Conservation (phyloP, 2,888 invertebrate species). For the Ellobium chinense region DNA sequence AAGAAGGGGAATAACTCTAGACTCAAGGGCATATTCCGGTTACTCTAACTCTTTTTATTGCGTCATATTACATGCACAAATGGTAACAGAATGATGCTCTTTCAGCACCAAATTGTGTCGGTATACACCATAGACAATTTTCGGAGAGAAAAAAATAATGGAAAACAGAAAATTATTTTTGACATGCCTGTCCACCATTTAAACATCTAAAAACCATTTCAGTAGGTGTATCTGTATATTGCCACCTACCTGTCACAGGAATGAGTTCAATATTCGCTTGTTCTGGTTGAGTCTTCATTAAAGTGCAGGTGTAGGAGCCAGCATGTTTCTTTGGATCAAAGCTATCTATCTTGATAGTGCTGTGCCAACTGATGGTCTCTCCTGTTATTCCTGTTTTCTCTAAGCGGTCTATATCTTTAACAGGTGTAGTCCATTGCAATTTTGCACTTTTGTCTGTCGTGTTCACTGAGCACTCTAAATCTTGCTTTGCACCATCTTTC, state of each 20-base stretch:
- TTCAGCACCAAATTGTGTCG: too few relatives aligned
- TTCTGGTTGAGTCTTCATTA: background rate
- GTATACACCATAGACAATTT: too few relatives aligned
- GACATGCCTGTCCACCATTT: too few relatives aligned
- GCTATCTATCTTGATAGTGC: background rate
- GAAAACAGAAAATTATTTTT: too few relatives aligned
- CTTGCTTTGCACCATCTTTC: background rate
- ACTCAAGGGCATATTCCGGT: too few relatives aligned
- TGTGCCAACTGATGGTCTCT: background rate
- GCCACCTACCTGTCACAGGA: conserved; percentile 1
- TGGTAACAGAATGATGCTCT: too few relatives aligned
- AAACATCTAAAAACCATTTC: too few relatives aligned
- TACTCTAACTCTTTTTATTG: too few relatives aligned
- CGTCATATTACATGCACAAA: too few relatives aligned
- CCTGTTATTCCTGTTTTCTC: background rate
- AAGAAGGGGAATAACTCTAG: too few relatives aligned
- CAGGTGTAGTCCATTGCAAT: background rate
- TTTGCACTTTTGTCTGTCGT: background rate
- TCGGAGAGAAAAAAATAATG: too few relatives aligned
- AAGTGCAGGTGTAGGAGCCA: background rate
- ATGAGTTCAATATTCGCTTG: background rate
- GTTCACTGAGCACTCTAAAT: conserved; percentile 6
- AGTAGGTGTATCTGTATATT: too few relatives aligned
- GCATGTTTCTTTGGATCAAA: background rate
- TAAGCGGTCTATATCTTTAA: background rate